A percentile compares a stretch with the other conserved stretches of the same genome.
These are phyloP conservation scores for Tridacna crocea DNA, from an alignment of 2,888 invertebrate species.

Conservation along the genomic window DNA sequence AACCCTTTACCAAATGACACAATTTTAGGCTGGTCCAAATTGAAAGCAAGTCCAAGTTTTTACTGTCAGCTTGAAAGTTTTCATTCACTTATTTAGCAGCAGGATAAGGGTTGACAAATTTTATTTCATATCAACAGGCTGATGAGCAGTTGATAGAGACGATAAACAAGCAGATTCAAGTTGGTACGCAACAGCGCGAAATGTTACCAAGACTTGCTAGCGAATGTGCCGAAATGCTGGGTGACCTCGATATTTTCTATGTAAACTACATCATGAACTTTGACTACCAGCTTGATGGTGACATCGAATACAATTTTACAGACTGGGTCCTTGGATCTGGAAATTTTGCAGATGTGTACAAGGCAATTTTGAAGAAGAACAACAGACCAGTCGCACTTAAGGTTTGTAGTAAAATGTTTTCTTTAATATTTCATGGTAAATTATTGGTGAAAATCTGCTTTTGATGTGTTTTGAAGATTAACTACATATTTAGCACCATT, in stretches of 20 bases:
- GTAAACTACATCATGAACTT: slow-evolving; percentile 71
- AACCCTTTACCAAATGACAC: not conserved
- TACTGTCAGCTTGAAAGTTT: too few relatives aligned
- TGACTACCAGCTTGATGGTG: slow-evolving; percentile 58
- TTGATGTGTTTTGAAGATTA: too few relatives aligned
- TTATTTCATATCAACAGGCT: slow-evolving; percentile 42
- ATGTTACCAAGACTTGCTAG: slow-evolving; percentile 41
- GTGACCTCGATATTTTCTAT: slow-evolving; percentile 74
- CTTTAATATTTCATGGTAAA: too few relatives aligned
- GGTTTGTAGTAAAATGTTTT: slow-evolving; percentile 14
- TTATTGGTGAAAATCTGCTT: too few relatives aligned
- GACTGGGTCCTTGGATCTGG: slow-evolving; percentile 70
- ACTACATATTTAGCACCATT: too few relatives aligned
- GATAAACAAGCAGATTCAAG: slow-evolving; percentile 57
- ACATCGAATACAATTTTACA: slow-evolving; percentile 49
- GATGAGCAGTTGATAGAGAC: slow-evolving; percentile 71
- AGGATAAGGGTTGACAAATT: too few relatives aligned
- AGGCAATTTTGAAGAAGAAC: slow-evolving; percentile 37
- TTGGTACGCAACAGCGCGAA: slow-evolving; percentile 40
- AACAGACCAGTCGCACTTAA: slow-evolving; percentile 48
- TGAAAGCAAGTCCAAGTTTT: too few relatives aligned
- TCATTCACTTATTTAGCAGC: too few relatives aligned
- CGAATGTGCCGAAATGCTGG: slow-evolving; percentile 51
- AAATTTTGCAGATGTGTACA: slow-evolving; percentile 73
- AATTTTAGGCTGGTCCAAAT: not conserved